A percentile compares a stretch with the other conserved stretches of the same genome.
phyloP scores from a whole-genome alignment of 2,888 invertebrate genomes.

The Hemithea aestivaria region DNA sequence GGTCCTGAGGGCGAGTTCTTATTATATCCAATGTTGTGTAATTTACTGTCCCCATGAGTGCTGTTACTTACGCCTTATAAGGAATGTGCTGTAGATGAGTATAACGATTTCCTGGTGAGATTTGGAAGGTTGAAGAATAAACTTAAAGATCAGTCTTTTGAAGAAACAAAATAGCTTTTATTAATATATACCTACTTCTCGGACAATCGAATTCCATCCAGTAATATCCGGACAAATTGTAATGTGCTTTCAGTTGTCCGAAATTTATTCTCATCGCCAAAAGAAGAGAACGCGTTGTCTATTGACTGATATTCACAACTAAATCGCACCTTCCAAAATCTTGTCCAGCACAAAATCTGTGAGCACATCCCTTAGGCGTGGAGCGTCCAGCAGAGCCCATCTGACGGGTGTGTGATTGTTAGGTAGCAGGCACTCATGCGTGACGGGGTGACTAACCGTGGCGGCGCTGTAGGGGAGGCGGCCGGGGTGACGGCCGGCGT shows the following conservation, averaged over 20 bases:
- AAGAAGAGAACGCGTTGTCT: too few relatives aligned
- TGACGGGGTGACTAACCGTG: constrained; percentile 75
- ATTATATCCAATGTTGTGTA: constrained; percentile 19
- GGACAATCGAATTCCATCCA: too few relatives aligned
- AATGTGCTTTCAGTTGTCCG: too few relatives aligned
- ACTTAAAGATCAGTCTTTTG: too few relatives aligned
- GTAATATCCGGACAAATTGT: too few relatives aligned
- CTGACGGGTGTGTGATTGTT: constrained; percentile 50
- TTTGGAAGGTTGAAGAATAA: constrained; percentile 8
- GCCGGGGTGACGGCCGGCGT: constrained; percentile 38
- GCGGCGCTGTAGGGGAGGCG: constrained; percentile 73
- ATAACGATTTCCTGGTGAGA: constrained; percentile 18
- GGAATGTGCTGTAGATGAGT: constrained; percentile 37
- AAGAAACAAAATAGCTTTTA: too few relatives aligned
- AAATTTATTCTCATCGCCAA: too few relatives aligned
- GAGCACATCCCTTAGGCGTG: too few relatives aligned
- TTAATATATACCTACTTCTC: too few relatives aligned
- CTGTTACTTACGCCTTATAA: constrained; percentile 59
- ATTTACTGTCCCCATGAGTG: constrained; percentile 72
- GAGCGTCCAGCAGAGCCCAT: constrained; percentile 11
- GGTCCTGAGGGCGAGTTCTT: too few relatives aligned
- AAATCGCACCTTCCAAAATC: neutral
- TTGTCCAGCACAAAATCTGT: neutral
- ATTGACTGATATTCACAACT: too few relatives aligned
- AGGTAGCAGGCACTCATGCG: constrained; percentile 79